Conservation (phyloP, 2,113 vertebrate genomes). For the Eulacestoma nigropectus region DNA sequence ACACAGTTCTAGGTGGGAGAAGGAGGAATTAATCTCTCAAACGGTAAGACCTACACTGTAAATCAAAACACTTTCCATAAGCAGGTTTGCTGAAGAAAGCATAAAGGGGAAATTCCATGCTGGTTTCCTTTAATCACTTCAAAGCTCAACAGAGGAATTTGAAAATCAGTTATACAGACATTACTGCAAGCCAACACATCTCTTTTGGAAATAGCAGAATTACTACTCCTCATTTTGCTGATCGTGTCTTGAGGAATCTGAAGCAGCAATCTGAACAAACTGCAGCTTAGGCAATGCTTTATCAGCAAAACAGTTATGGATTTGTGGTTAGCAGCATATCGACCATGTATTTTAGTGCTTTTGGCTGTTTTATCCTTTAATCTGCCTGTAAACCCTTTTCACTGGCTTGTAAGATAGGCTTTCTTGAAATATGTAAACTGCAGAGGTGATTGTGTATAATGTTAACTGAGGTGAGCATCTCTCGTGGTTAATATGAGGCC, state of each 20-base stretch:
- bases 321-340: constrained; percentile 17
- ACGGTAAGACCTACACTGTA: background rate
- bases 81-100: background rate
- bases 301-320: constrained; percentile 44
- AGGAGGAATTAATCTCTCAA: background rate
- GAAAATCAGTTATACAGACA: background rate
- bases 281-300: constrained; percentile 5
- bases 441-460: background rate
- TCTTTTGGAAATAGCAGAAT: background rate
- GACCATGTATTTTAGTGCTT: background rate
- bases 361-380: constrained; percentile 46
- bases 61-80: background rate
- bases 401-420: background rate
- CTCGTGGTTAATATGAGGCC: background rate
- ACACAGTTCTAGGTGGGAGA: background rate
- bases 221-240: background rate
- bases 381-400: constrained; percentile 31
- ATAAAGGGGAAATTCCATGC: background rate
- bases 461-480: background rate
- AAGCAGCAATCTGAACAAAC: background rate
- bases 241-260: background rate
- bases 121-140: background rate
- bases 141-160: background rate
- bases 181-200: background rate
- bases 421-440: background rate